These are phyloP conservation scores for Dyspetes luteomarginatus DNA, from an alignment of 2,888 invertebrate genomes.

Conservation along the genomic window DNA sequence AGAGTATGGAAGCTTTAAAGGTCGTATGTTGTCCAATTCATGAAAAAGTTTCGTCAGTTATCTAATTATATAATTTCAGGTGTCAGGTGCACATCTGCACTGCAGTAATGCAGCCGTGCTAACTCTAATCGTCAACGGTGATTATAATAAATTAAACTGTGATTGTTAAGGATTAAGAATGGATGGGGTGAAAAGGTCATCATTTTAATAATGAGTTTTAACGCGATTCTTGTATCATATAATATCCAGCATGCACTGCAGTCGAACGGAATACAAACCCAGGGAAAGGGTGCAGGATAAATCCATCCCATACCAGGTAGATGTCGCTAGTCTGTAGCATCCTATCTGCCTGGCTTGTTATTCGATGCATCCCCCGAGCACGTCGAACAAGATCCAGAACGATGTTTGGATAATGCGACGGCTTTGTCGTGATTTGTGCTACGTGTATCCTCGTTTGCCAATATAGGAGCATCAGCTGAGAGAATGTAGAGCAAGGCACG, in stretches of 20 bases:
- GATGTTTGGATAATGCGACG: slow-evolving; percentile 65
- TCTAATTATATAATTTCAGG: too few relatives aligned
- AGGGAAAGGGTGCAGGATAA: background rate
- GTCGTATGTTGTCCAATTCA: too few relatives aligned
- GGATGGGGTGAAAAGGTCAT: background rate
- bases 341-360: slow-evolving; percentile 46
- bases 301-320: background rate
- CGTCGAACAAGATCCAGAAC: slow-evolving; percentile 71
- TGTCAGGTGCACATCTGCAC: too few relatives aligned
- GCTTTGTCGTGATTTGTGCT: slow-evolving; percentile 75
- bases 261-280: background rate
- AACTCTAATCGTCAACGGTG: too few relatives aligned
- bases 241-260: background rate
- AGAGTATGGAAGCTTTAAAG: too few relatives aligned
- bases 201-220: background rate
- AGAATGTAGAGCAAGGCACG: too few relatives aligned
- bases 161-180: too few relatives aligned
- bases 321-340: slow-evolving; percentile 26
- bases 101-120: too few relatives aligned
- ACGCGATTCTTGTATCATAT: background rate
- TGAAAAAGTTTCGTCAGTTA: too few relatives aligned
- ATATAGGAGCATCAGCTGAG: too few relatives aligned
- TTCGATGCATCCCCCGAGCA: slow-evolving; percentile 55
- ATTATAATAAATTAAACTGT: too few relatives aligned
- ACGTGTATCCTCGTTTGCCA: slow-evolving; percentile 70